Base-by-base conservation (phyloP, 1,140 invertebrate genomes). In the Gerris buenoi region DNA sequence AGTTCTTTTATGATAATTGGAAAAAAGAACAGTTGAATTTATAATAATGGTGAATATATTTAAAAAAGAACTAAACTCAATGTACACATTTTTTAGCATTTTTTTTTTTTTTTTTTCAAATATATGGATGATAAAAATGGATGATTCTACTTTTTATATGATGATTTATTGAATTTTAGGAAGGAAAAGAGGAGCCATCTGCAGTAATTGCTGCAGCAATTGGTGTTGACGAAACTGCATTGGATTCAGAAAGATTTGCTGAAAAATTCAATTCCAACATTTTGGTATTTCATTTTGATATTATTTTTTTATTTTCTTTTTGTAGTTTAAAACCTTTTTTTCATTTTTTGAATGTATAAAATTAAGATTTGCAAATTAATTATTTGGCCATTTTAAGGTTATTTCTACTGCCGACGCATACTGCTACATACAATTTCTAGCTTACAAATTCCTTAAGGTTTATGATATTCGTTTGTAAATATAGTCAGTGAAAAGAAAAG, bases 131-230 rank as follows among this genome's bases (percentile, higher is more conserved):
- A 56, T 10, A 56, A 13, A 56, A 13, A 56, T 13, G n/a, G 10
- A 13, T 56, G 10, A 10, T 56, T 56, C n/a, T 13, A 56, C 10
- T 10, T 10, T 10, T 56, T 13, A 56, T 56, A 13, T 13, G n/a
- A 56, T 56, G 46, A 56, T n/a, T 13, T 56, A 13, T 56, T 10
- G n/a, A 23, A 5, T 25, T 64, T 67, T 60, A 91, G 83, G 81
- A 88, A 79, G 87, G 86, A 25, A 86, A 85, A 79, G 81, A 82
- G 28, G 86, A 95, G 76, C 92, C 93, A n/a, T 84, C 85, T 76
- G 77, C 83, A 1, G 78, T 80, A 25, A 81, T 83, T 71, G 91
- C 91, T 0, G 76, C 82, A 15, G 81, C 84, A 23, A 74, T 89
- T 27, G 87, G 87, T 67, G 77, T 81, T 23, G 86, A 88, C 67